These are phyloP conservation scores for Drosophila grimshawi DNA, from an alignment of 1,140 invertebrate genomes.

Conservation along the genomic window DNA sequence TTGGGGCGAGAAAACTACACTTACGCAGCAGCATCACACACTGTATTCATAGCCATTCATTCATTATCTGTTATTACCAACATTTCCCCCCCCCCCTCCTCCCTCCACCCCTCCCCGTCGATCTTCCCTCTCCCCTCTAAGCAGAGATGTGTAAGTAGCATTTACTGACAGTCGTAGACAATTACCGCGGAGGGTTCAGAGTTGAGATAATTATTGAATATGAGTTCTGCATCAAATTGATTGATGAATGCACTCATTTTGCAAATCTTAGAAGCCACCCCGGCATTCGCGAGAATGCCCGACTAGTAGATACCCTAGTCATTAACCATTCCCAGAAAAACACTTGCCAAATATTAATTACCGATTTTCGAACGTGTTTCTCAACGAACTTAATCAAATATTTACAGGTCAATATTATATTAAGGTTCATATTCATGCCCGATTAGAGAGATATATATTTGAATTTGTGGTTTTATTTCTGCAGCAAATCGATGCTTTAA, in stretches of 20 bases:
- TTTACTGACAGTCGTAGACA: conserved; percentile 33
- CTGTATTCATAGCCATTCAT: conserved; percentile 31
- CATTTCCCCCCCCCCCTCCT: conserved; percentile 26
- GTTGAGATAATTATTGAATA: conserved; percentile 16
- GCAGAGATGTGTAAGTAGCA: background rate
- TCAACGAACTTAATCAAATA: too few relatives aligned
- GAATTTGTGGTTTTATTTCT: too few relatives aligned
- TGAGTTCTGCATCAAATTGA: conserved; percentile 10
- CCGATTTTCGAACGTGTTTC: too few relatives aligned
- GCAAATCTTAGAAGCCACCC: background rate
- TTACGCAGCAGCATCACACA: conserved; percentile 55
- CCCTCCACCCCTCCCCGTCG: background rate
- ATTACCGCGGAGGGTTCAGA: conserved; percentile 33
- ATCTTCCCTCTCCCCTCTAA: background rate
- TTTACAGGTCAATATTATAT: too few relatives aligned
- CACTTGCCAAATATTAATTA: too few relatives aligned
- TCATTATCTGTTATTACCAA: conserved; percentile 75
- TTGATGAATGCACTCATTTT: conserved; percentile 19
- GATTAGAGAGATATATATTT: too few relatives aligned
- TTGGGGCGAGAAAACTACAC: conserved; percentile 74
- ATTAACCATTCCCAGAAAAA: too few relatives aligned
- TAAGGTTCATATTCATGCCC: too few relatives aligned
- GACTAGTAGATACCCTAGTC: too few relatives aligned
- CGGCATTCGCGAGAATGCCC: too few relatives aligned
- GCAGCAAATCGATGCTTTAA: too few relatives aligned